A percentile compares a stretch with the other conserved stretches of the same genome.
Conservation (phyloP, 2,888 invertebrate genomes). For the Hyposoter didymator region DNA sequence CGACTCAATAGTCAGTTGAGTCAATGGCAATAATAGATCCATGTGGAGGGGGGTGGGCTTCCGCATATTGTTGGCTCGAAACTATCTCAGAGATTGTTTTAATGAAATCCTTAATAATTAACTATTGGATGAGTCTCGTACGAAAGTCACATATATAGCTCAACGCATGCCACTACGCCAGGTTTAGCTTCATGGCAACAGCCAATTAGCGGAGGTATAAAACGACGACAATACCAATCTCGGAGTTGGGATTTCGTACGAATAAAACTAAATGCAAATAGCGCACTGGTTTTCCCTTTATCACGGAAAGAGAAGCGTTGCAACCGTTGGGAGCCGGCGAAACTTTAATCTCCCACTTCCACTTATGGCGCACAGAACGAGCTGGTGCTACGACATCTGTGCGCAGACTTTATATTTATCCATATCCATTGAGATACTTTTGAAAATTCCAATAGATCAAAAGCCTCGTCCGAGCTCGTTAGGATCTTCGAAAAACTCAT, state of each 20-base stretch:
- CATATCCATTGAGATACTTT: constrained; percentile 18
- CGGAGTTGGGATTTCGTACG: constrained; percentile 35
- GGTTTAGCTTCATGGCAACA: constrained; percentile 22
- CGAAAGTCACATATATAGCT: background rate
- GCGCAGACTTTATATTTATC: background rate
- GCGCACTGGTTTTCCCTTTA: constrained; percentile 34
- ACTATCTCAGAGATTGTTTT: constrained; percentile 9
- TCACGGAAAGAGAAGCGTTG: constrained; percentile 16
- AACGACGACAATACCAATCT: constrained; percentile 45
- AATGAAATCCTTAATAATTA: constrained; percentile 28
- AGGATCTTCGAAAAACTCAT: background rate
- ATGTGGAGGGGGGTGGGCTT: background rate
- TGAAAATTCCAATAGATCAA: background rate
- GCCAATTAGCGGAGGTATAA: constrained; percentile 45
- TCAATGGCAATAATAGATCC: constrained; percentile 2
- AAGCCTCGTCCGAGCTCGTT: background rate
- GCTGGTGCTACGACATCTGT: constrained; percentile 19
- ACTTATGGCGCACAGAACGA: constrained; percentile 10
- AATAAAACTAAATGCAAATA: constrained; percentile 44
- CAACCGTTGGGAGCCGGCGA: constrained; percentile 7
- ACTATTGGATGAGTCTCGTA: constrained; percentile 3
- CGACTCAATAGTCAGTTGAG: background rate
- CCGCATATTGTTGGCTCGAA: background rate
- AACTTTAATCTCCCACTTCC: constrained; percentile 38
- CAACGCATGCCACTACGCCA: background rate